A percentile compares a stretch with the other conserved stretches of the same genome.
Evolutionary conservation across 1,140 invertebrate genomes (phyloP).

Genomic region (Zaprionus davidi): DNA sequence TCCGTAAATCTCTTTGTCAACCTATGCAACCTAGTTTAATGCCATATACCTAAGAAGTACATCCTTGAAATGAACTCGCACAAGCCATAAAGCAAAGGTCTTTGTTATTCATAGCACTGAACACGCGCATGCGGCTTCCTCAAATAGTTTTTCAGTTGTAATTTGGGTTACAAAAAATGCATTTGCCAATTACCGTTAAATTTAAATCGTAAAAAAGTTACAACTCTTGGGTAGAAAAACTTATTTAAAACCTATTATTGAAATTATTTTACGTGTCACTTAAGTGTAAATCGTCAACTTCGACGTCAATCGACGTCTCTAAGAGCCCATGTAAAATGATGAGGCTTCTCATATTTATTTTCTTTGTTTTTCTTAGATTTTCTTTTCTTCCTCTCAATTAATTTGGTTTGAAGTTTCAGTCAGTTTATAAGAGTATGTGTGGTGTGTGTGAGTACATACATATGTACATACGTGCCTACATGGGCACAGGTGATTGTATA

Average conservation of each 20-base stretch:
- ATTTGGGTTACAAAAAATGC: slow-evolving; percentile 61
- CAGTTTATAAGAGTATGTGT: slow-evolving; percentile 46
- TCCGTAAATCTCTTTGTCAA: slow-evolving; percentile 34
- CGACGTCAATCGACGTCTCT: not conserved
- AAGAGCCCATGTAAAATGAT: slow-evolving; percentile 51
- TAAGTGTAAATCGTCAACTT: slow-evolving; percentile 41
- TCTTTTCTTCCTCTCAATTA: slow-evolving; percentile 34
- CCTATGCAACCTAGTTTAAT: slow-evolving; percentile 64
- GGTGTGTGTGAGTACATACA: slow-evolving; percentile 25
- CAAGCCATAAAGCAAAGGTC: slow-evolving; percentile 35
- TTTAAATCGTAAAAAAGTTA: slow-evolving; percentile 77
- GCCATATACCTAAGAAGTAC: slow-evolving; percentile 39
- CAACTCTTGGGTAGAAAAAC: slow-evolving; percentile 76
- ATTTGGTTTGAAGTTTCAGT: slow-evolving; percentile 48
- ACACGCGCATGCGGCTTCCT: slow-evolving; percentile 27
- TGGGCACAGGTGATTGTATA: slow-evolving; percentile 61
- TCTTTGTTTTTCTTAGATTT: slow-evolving; percentile 21
- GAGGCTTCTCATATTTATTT: slow-evolving; percentile 19
- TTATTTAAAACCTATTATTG: slow-evolving; percentile 81
- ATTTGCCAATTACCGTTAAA: slow-evolving; percentile 73
- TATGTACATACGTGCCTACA: slow-evolving; percentile 23
- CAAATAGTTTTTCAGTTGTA: slow-evolving; percentile 20
- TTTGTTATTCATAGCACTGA: slow-evolving; percentile 32
- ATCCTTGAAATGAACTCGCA: slow-evolving; percentile 7
- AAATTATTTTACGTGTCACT: slow-evolving; percentile 68